These are phyloP conservation scores for Alligator sinensis DNA, from an alignment of 2,113 vertebrate genomes.

Conservation along the genomic window DNA sequence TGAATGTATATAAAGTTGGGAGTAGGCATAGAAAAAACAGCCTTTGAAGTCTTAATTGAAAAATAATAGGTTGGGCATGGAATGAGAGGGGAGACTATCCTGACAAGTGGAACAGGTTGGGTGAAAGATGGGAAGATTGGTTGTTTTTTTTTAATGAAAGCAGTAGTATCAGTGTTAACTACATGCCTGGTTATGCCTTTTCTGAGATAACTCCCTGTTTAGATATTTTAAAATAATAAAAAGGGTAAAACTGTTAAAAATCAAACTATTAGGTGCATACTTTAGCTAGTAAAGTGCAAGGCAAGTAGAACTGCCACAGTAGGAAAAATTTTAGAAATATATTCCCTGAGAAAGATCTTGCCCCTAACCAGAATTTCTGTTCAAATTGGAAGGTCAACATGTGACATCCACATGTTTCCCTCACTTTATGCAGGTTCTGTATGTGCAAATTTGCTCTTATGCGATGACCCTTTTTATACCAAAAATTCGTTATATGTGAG, in stretches of 20 bases:
- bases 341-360: too few species aligned
- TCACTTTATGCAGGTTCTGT: too few species aligned
- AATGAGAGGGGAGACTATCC: background rate
- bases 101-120: constrained; percentile 13
- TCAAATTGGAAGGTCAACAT: too few species aligned
- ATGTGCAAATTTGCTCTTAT: too few species aligned
- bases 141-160: background rate
- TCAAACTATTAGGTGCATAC: background rate
- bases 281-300: background rate
- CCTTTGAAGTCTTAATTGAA: constrained; percentile 22
- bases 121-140: background rate
- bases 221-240: background rate
- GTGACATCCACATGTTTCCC: too few species aligned
- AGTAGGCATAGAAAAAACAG: constrained; percentile 12
- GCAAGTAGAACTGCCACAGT: fast-evolving
- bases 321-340: background rate
- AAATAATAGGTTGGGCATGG: background rate
- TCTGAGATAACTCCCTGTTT: background rate
- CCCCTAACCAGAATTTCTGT: too few species aligned
- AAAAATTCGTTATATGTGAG: too few species aligned
- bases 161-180: background rate
- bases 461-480: too few species aligned
- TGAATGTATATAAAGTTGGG: background rate
- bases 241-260: background rate
- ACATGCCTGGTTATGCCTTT: background rate